Evolutionary conservation across 2,888 invertebrate genomes (phyloP), one percentile per base, ranked within the genome.

Genomic region (Mallateleia sp.): DNA sequence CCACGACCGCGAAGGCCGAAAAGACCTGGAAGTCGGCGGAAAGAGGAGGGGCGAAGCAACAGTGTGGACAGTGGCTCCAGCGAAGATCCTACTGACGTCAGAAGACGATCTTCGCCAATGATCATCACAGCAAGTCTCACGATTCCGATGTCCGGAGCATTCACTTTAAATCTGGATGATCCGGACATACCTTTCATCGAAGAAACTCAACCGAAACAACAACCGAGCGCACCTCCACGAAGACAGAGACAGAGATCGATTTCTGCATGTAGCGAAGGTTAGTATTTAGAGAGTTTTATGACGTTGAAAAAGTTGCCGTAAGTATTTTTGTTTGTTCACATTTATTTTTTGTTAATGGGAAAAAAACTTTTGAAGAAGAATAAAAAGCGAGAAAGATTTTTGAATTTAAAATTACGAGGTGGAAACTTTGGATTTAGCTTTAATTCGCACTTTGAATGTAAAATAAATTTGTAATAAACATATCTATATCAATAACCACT

Each of bases 81-180:
- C 91, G 95, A 95, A 80, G 95, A 94, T 89, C 94, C 94, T 0
- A 72, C 93, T 0, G 94, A 94, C 81, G 90, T 92, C 92, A 95
- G 97, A 93, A 82, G 87, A 60, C 96, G 95, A 95, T 97, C 96
- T 90, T 96, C 95, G 91, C 97, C 95, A 90, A 96, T 96, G 96
- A 93, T 95, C 77, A 97, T 98, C 91, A 98, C 97, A 0, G 98
- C 98, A 0, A 98, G 97, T 88, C 96, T 98, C 45, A 97, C 97
- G 92, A 97, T 98, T 95, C 97, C 98, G 7, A 96, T 96, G 88
- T 95, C 95, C 80, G 95, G 95, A 45, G 95, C 95, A 87, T 95
- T 96, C 89, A 95, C 96, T 58, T 95, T 97, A 88, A 96, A 96
- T 91, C 95, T 96, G 89, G 96, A 97, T 91, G 96, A 96, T 91